phyloP scores from a whole-genome alignment of 2,797 vertebrate genomes.

The Tolypeutes matacus region DNA sequence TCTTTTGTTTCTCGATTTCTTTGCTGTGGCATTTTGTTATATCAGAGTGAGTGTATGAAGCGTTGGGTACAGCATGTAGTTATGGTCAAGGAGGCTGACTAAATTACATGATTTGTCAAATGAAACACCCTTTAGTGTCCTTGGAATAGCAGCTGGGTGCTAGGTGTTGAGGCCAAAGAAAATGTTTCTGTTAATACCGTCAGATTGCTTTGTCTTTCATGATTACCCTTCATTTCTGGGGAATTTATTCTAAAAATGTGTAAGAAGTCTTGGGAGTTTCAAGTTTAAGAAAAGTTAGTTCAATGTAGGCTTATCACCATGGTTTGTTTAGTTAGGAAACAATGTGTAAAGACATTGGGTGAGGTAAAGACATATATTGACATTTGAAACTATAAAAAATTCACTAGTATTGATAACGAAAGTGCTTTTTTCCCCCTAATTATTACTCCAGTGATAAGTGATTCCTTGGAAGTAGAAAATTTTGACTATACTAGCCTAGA shows the following conservation, averaged over 20 bases:
- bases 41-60: neutral
- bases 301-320: neutral
- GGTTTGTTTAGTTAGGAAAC: conserved; percentile 42
- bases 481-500: conserved; percentile 31
- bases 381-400: conserved; percentile 27
- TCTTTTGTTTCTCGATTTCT: conserved; percentile 67
- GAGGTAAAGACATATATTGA: neutral
- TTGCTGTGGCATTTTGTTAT: conserved; percentile 1
- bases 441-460: conserved; percentile 21
- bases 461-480: conserved; percentile 54
- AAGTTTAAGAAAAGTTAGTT: neutral
- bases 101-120: conserved; percentile 36
- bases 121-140: conserved; percentile 18
- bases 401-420: conserved; percentile 6
- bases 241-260: neutral
- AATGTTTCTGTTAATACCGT: conserved; percentile 29
- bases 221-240: conserved; percentile 25
- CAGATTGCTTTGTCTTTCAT: conserved; percentile 53
- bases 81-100: neutral
- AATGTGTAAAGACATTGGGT: neutral
- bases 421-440: neutral
- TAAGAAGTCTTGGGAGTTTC: neutral
- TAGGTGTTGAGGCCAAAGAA: neutral
- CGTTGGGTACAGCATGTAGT: neutral
- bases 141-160: neutral